Conservation (phyloP, 2,888 invertebrate genomes). For the Nysson spinosus region DNA sequence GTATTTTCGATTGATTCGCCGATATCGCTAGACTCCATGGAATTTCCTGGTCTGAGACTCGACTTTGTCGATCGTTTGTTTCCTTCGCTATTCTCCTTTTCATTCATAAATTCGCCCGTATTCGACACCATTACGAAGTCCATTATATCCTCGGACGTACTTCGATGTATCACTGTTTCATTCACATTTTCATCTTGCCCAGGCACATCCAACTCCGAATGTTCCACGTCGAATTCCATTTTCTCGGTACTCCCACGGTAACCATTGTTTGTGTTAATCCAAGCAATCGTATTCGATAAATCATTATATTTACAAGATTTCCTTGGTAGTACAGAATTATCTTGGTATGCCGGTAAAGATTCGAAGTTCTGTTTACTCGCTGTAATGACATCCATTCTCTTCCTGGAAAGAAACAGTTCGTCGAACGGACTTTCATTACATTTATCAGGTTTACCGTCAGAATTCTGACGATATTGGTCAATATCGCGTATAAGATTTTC, state of each 20-base stretch:
- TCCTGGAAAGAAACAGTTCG: background rate
- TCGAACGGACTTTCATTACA: conserved; percentile 1
- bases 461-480: conserved; percentile 78
- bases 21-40: conserved; percentile 84
- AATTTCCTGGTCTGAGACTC: conserved; percentile 80
- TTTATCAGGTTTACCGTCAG: conserved; percentile 61
- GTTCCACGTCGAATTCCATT: background rate
- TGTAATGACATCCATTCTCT: conserved; percentile 1
- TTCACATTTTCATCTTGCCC: background rate
- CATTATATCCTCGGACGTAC: conserved; percentile 61
- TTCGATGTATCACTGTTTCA: conserved; percentile 34
- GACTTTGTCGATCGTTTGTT: conserved; percentile 40
- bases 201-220: background rate
- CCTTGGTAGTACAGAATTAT: conserved; percentile 6
- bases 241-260: conserved; percentile 25
- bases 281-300: conserved; percentile 41
- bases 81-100: conserved; percentile 25
- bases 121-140: conserved; percentile 68
- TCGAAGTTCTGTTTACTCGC: conserved; percentile 1
- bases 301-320: conserved; percentile 33
- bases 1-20: conserved; percentile 80
- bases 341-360: conserved; percentile 1
- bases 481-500: conserved; percentile 89
- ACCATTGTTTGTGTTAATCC: conserved; percentile 39
- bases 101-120: conserved; percentile 61